Evolutionary conservation across 2,113 vertebrate genomes (phyloP), one percentile per base, ranked within the genome.

Genomic region (Ceuthmochares aereus): DNA sequence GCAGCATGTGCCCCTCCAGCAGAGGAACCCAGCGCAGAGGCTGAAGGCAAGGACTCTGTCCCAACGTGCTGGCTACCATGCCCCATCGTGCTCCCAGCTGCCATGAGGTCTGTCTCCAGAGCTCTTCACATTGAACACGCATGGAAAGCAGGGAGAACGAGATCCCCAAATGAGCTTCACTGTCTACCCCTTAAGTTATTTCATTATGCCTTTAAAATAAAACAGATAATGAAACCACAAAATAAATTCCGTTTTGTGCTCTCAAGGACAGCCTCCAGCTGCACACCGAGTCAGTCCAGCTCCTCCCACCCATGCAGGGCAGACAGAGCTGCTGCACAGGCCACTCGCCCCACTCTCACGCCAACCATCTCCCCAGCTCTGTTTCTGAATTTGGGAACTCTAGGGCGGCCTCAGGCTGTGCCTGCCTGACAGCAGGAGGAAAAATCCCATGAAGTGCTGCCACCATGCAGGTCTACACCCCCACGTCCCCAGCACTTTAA

Each of bases 121-220:
- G 5, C 6, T 13, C 58, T n/a, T 29, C 37, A 5, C 0, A 0
- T 0, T 19, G 43, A 83, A 67, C 18, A 6, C 45, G 30, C 4
- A 19, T 3, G 2, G 69, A 49, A 36, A 66, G 26, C 49, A 59
- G 30, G 20, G 59, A 14, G 0, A 4, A 27, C 1, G n/a, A 86
- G n/a, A 47, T 0, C 14, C 0, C 1, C 3, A 0, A 62, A 27
- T 1, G 11, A 91, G 15, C 1, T 45, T 7, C 54, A 26, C 0
- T 30, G 64, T 2, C 36, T 3, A 6, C 26, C n/a, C 14, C 42
- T 54, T 3, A 15, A 56, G 69, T 40, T 22, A n/a, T 13, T 20
- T 27, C 8, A 7, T 2, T 17, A 23, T 12, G 52, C 66, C 58
- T 72, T 77, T 58, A 13, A 63, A 60, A 23, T 0, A 60, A 34